Base-by-base conservation (phyloP, 2,797 vertebrate genomes). In the Betta splendens region DNA sequence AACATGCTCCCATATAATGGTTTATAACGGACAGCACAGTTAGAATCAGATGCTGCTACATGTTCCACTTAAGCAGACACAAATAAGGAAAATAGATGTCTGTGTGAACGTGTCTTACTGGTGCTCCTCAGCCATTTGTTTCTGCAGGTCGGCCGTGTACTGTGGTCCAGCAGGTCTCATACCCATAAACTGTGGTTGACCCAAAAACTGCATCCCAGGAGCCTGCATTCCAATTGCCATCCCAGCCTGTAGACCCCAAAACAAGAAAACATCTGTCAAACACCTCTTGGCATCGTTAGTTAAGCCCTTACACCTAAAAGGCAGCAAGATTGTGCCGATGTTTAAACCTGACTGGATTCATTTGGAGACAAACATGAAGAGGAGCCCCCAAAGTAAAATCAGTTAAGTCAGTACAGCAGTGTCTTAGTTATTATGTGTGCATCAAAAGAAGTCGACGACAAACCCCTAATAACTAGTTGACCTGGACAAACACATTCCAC, bases 41-140 rank as follows among this genome's bases (percentile, higher is more conserved):
- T 46, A 7, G 12, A 17, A 9, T 17, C 21, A 17, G 45, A 37
- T 20, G 9, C 11, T 39, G 5, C 1, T 3, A 39, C 32, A 5
- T 31, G 47, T 16, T 31, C 11, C 18, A 25, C 16, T 43, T 11
- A 33, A 33, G 31, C 31, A 33, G 32, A 35, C 29, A 20, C 21
- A 60, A 42, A 42, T 21, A 23, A 33, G 23, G 50, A 32, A 15
- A 15, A n/a, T n/a, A 8, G 9, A 7, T 2, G 13, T 46, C 12
- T 64, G 6, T 32, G 31, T 60, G 35, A 72, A 65, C 7, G 35
- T 13, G 21, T 26, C 96, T 97, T 92, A 98, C 97, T 98, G 95
- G 59, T 98, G 96, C 62, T 98, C 96, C 87, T 98, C 98, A 0
- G 93, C 97, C 93, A 98, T 97, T 81, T 99, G 96, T 80, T 98